Base-by-base conservation (phyloP, 35 echinoderm and acorn worm genomes). In the Apostichopus californicus region DNA sequence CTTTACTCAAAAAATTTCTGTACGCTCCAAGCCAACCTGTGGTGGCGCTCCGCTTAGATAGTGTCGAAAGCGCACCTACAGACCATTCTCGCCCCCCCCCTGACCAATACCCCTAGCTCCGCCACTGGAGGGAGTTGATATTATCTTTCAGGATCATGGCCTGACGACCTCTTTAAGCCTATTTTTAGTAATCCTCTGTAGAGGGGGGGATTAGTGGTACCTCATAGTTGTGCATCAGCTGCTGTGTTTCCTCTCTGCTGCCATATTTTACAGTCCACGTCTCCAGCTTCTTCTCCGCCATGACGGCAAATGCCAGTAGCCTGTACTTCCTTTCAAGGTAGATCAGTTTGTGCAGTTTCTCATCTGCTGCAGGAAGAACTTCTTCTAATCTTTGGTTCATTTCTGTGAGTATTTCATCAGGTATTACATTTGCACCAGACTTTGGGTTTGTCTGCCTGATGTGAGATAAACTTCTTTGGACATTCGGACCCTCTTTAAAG, bases 181-280 rank as follows among this genome's bases (percentile, higher is more conserved):
- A 46, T 46, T 46, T 46, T 46, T 46, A 46, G 34, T 46, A 46
- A 46, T 46, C 34, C 34, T 46, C 34, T 75, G n/a, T n/a, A 24
- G 7, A n/a, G 71, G n/a, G 71, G 71, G 26, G 26, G 34, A 46
- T 46, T 3, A 63, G 65, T 54, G 89, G 65, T 94, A 98, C 96
- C 91, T 88, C 84, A 87, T 98, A 99, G 86, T 93, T 94, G 23
- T 92, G 20, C 0, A 96, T 66, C 64, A 99, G 71, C 56, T 57
- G 46, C 21, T 92, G 22, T 5, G 94, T 95, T 77, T 91, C 92
- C 54, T 96, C 93, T 56, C 86, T 92, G 46, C 77, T 92, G 12
- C 94, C 95, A 90, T 99, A 99, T 65, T 99, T 99, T 12, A 95
- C 93, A 17, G 95, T 99, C 97, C 97, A 99, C 20, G 92, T 78